Evolutionary conservation across 2,113 vertebrate genomes (phyloP).

Genomic region (Drymodes brunneopygia): DNA sequence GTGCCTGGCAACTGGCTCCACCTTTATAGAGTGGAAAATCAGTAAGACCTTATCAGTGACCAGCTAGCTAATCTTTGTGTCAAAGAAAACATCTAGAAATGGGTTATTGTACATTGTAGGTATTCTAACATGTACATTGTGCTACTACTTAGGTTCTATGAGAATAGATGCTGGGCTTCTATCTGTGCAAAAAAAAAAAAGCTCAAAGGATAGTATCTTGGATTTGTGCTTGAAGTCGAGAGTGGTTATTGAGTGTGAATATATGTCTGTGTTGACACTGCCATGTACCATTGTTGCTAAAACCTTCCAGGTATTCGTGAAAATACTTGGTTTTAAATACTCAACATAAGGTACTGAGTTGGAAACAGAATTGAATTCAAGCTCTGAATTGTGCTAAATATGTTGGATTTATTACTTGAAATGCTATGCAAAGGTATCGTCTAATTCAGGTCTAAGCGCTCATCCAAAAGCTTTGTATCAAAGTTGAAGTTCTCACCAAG

Average conservation of each 20-base stretch:
- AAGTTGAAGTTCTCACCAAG: background rate
- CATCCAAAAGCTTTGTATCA: background rate
- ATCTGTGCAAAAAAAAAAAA: background rate
- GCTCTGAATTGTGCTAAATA: background rate
- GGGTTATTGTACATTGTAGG: background rate
- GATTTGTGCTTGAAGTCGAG: background rate
- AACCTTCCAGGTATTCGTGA: background rate
- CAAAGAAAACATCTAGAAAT: background rate
- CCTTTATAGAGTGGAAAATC: constrained; percentile 28
- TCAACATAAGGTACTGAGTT: background rate
- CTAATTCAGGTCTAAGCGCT: background rate
- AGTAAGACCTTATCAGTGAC: background rate
- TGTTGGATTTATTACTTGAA: background rate
- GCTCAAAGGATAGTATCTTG: background rate
- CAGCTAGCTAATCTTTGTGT: background rate
- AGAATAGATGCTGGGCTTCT: background rate
- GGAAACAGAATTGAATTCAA: background rate
- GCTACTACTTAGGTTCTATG: rapidly evolving
- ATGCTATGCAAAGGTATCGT: background rate
- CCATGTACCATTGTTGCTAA: rapidly evolving
- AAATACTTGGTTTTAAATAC: background rate
- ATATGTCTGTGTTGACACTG: rapidly evolving
- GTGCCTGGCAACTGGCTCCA: constrained; percentile 23
- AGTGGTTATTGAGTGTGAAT: background rate
- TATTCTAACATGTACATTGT: background rate